phyloP scores from a whole-genome alignment of 2,113 vertebrate species.

The Australoheros scitulus region DNA sequence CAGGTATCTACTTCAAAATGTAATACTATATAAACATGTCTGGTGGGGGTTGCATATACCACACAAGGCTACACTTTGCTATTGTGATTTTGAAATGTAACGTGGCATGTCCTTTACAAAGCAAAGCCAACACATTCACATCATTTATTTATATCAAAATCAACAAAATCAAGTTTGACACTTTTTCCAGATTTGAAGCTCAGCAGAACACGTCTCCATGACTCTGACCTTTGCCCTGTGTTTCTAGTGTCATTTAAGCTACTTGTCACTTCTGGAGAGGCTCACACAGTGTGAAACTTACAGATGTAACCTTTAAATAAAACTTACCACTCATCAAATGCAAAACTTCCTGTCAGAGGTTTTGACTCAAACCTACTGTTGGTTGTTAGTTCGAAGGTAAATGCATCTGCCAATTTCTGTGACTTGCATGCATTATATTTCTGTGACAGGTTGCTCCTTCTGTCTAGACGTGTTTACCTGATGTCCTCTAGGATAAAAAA shows the following conservation, averaged over 20 bases:
- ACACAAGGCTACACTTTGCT: neutral
- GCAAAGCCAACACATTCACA: neutral
- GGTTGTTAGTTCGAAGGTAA: slow-evolving; percentile 26
- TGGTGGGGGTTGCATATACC: neutral
- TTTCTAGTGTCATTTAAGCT: slow-evolving; percentile 10
- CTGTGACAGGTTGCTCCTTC: neutral
- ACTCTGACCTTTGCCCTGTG: neutral
- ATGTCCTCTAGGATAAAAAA: slow-evolving; percentile 1
- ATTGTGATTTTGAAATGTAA: neutral
- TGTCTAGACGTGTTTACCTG: slow-evolving; percentile 1
- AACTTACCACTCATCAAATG: neutral
- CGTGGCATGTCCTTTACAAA: neutral
- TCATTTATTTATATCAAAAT: neutral
- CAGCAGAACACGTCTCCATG: neutral
- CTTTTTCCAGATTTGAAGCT: slow-evolving; percentile 7
- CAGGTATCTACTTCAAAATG: no score
- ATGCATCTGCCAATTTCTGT: neutral
- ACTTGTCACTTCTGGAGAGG: slow-evolving; percentile 2
- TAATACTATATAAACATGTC: no score
- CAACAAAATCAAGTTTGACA: neutral
- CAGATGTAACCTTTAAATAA: slow-evolving; percentile 21
- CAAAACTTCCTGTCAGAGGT: neutral
- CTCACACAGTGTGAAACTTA: slow-evolving; percentile 33
- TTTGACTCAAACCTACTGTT: neutral
- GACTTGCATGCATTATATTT: neutral